Conservation (phyloP, 2,888 invertebrate species). For the Eristalinus aeneus region DNA sequence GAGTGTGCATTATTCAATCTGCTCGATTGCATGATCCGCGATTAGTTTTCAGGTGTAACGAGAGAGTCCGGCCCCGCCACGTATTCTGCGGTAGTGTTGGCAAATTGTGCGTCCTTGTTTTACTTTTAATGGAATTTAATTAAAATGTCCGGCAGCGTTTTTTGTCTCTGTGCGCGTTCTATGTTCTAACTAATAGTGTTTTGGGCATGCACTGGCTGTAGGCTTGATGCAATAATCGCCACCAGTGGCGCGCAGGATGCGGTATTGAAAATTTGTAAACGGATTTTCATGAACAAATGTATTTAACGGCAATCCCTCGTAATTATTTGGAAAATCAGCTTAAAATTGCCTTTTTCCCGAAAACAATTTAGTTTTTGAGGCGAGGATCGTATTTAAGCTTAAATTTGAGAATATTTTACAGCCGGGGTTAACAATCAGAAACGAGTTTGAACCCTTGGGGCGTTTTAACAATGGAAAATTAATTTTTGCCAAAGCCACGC, state of each 20-base stretch:
- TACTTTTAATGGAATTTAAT: not conserved
- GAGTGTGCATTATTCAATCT: constrained; percentile 28
- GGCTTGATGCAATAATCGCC: not conserved
- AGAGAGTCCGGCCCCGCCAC: not conserved
- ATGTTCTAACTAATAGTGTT: not conserved
- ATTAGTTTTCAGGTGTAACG: constrained; percentile 31
- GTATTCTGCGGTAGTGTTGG: not conserved
- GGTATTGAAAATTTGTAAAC: not conserved
- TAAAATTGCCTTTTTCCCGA: not conserved
- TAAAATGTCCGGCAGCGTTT: not conserved
- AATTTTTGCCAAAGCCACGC: not conserved
- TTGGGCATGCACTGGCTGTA: not conserved
- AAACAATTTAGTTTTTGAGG: not conserved
- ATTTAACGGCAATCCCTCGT: not conserved
- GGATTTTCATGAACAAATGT: constrained; percentile 15
- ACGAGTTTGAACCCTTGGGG: not conserved
- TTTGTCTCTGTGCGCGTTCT: not conserved
- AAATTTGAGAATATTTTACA: not conserved
- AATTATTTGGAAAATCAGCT: constrained; percentile 27
- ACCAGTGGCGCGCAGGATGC: not conserved
- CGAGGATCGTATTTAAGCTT: not conserved
- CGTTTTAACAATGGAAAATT: not conserved
- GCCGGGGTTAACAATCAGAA: too few relatives aligned
- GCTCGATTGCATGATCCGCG: constrained; percentile 15
- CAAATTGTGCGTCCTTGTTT: not conserved